Conservation (phyloP, 2,113 vertebrate species). For the Crocuta crocuta region DNA sequence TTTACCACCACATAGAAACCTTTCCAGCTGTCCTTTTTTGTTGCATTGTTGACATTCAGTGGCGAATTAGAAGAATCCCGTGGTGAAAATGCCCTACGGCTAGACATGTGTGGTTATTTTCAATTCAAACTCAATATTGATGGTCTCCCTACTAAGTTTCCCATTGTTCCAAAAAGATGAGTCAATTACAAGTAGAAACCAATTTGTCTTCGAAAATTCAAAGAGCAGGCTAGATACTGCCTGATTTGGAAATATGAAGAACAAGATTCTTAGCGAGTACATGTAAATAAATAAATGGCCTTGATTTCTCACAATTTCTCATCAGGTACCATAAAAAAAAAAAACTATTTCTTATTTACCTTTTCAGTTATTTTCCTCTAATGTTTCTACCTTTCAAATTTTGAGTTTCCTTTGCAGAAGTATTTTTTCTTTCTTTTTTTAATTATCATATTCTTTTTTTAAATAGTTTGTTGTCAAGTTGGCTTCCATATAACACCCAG, state of each 20-base stretch:
- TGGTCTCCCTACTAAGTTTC: not conserved
- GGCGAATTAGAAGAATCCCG: conserved; percentile 40
- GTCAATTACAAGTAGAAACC: not conserved
- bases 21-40: conserved; percentile 56
- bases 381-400: not conserved
- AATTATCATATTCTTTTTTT: no score
- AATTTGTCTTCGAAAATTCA: not conserved
- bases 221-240: not conserved
- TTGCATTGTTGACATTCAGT: conserved; percentile 68
- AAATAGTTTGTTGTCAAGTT: no score
- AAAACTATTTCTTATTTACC: not conserved
- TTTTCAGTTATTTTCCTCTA: conserved; percentile 7
- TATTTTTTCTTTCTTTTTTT: no score
- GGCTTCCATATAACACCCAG: no score
- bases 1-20: conserved; percentile 62
- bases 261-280: not conserved
- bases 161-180: not conserved
- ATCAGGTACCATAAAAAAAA: not conserved
- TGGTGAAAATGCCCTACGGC: conserved; percentile 53
- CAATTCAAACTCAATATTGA: not conserved
- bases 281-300: not conserved
- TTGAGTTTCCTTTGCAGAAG: not conserved
- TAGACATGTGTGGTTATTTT: conserved; percentile 51
- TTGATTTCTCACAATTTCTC: not conserved
- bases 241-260: conserved; percentile 2